Evolutionary conservation across 2,797 vertebrate genomes (phyloP).

Genomic region (Buphagus erythrorhynchus): DNA sequence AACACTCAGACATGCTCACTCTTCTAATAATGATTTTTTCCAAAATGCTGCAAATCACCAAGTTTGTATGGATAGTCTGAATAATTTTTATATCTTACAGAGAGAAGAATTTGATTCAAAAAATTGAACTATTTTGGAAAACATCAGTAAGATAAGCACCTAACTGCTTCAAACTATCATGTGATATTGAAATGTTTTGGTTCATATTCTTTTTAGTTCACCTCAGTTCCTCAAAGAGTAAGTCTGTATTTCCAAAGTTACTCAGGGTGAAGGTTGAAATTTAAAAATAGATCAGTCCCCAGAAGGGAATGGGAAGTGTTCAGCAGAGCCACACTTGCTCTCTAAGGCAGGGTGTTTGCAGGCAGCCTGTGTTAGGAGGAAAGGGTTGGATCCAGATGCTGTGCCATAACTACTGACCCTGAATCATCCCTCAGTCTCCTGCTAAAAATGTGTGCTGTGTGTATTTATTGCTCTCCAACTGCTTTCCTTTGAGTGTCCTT

Average conservation of each 20-base stretch:
- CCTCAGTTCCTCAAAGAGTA: neutral
- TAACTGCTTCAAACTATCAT: neutral
- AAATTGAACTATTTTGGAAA: neutral
- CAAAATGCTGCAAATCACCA: neutral
- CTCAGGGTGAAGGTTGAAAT: neutral
- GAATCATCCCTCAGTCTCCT: neutral
- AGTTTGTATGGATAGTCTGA: neutral
- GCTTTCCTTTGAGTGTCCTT: neutral
- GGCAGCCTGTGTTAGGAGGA: neutral
- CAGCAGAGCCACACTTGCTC: neutral
- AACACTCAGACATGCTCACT: neutral
- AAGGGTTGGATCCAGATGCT: neutral
- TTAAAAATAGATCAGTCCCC: neutral
- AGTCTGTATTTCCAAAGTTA: neutral
- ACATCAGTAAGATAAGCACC: neutral
- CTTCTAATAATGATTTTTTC: neutral
- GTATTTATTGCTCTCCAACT: neutral
- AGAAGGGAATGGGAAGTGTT: neutral
- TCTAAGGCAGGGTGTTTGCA: neutral
- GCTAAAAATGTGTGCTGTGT: neutral
- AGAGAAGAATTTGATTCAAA: neutral
- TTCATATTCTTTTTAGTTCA: neutral
- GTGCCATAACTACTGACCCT: neutral
- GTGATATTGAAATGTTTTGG: neutral
- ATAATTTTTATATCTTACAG: neutral